Base-by-base conservation (phyloP, 1,140 invertebrate genomes). In the Drosophila subobscura region DNA sequence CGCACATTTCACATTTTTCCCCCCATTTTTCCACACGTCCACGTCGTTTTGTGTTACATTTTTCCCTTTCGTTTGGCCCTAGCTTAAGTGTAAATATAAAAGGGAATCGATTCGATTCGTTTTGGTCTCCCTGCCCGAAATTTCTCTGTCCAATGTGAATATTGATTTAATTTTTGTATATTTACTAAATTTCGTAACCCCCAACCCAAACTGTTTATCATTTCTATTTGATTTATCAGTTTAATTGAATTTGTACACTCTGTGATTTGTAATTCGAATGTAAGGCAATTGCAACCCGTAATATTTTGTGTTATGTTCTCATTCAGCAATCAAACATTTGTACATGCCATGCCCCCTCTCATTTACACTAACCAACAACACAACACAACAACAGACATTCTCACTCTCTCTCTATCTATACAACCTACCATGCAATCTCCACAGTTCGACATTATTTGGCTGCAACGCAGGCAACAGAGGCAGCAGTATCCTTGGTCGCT, bases 391-490 rank as follows among this genome's bases (percentile, higher is more conserved):
- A 63, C 40, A 57, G 33, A 55, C n/a, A n/a, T n/a, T n/a, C 46
- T 64, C 70, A 20, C 16, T 20, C 16, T 20, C 16, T 20, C 16
- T 20, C 16, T n/a, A n/a, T 37, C 40, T 55, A 54, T 55, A 56
- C 50, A 84, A 59, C 70, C 64, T 76, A n/a, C 16, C 85, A 81
- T 68, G n/a, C n/a, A n/a, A 86, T 89, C 75, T 78, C 72, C 85
- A 76, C 90, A 91, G 89, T 89, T 77, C 63, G 79, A 91, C 89
- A 91, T 90, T 74, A 79, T 91, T 83, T 91, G 90, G 90, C 83
- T 91, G 73, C 90, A 91, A 61, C 86, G 86, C 79, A 75, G 90
- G 65, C 86, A 80, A 64, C 77, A 80, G 74, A 77, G 85, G 68
- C 86, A 88, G 72, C 88, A 91, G 54, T 90, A 91, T 76, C 85